These are phyloP conservation scores for Leucoraja ocellata DNA, from an alignment of 2,797 vertebrate species.

Conservation along the genomic window DNA sequence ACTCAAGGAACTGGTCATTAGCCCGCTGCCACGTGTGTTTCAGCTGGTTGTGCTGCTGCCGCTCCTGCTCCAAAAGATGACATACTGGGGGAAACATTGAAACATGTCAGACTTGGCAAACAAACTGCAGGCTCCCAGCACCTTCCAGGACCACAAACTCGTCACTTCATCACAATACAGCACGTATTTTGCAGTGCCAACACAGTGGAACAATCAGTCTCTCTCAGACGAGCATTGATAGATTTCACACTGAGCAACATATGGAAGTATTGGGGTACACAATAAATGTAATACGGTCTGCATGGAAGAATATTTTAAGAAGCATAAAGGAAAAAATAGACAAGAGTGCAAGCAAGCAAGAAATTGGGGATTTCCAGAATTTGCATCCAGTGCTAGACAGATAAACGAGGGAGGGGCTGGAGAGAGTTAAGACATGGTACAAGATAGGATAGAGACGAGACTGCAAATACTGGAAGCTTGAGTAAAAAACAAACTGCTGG, in stretches of 20 bases:
- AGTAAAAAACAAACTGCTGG: too few species aligned
- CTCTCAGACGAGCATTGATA: not conserved
- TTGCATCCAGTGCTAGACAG: too few species aligned
- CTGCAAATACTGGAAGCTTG: too few species aligned
- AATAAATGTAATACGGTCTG: not conserved
- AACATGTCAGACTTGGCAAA: not conserved
- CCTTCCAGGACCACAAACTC: not conserved
- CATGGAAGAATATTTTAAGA: not conserved
- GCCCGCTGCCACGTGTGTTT: slow-evolving; percentile 96
- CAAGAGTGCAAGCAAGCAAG: too few species aligned
- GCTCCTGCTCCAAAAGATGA: slow-evolving; percentile 86
- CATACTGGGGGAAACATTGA: slow-evolving; percentile 64
- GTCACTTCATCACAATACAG: not conserved
- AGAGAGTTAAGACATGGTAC: not conserved
- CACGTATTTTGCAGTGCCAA: not conserved
- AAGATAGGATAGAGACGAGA: too few species aligned
- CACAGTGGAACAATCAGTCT: not conserved
- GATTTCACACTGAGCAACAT: not conserved
- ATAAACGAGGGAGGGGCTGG: too few species aligned
- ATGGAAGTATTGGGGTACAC: not conserved
- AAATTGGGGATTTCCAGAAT: too few species aligned
- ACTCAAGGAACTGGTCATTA: slow-evolving; percentile 97
- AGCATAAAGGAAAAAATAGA: not conserved
- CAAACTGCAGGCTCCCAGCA: not conserved
- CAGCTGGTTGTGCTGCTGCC: slow-evolving; percentile 94